Evolutionary conservation across 2,888 invertebrate genomes (phyloP).

Genomic region (Pseudococcus viburni): DNA sequence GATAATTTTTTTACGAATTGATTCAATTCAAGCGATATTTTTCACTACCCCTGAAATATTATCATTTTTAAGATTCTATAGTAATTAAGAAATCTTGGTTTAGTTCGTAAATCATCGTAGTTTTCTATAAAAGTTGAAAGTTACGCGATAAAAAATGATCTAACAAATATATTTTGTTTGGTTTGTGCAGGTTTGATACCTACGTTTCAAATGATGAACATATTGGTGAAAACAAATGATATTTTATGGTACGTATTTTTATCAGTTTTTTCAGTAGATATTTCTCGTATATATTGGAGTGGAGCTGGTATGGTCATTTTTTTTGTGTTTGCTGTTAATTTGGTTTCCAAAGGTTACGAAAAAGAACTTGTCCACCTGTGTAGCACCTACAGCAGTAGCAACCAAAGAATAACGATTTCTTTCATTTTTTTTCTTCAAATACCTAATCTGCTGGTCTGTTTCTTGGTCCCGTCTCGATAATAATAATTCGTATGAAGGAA

Average conservation of each 20-base stretch:
- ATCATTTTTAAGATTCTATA: not conserved
- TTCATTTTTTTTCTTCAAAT: not conserved
- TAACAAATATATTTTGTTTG: not conserved
- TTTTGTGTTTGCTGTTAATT: too few species aligned
- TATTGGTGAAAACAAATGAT: not conserved
- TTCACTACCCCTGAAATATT: not conserved
- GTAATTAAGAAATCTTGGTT: not conserved
- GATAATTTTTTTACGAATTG: not conserved
- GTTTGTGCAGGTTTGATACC: not conserved
- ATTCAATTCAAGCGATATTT: not conserved
- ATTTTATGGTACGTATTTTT: not conserved
- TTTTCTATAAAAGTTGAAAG: not conserved
- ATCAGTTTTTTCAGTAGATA: not conserved
- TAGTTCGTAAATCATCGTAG: slow-evolving; percentile 8
- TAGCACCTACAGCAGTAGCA: too few species aligned
- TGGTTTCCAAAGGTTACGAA: too few species aligned
- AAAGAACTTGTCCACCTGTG: too few species aligned
- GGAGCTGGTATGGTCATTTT: too few species aligned
- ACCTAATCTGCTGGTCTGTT: not conserved
- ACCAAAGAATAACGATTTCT: too few species aligned
- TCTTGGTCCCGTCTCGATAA: not conserved
- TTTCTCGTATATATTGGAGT: too few species aligned
- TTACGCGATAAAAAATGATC: not conserved
- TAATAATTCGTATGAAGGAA: not conserved
- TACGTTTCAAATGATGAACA: not conserved